These are phyloP conservation scores for Enteromius viviparus DNA, from an alignment of 2,797 vertebrate genomes.

Conservation along the genomic window DNA sequence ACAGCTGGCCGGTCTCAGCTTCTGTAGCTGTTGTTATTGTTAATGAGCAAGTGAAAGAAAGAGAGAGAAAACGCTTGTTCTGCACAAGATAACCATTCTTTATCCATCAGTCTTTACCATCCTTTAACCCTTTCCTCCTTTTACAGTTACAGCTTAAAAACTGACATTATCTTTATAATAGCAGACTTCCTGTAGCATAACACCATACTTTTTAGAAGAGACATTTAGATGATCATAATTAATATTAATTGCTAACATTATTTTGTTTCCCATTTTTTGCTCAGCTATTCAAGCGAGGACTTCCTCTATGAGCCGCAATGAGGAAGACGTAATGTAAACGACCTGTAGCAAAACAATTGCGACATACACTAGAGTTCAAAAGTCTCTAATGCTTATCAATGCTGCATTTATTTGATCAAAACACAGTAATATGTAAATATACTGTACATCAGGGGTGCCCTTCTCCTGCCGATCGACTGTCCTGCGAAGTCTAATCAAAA, in stretches of 20 bases:
- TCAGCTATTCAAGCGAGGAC: background rate
- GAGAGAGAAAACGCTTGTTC: conserved; percentile 6
- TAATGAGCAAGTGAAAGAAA: conserved; percentile 39
- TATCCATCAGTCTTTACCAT: conserved; percentile 62
- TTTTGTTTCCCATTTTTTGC: conserved; percentile 9
- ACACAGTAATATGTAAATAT: background rate
- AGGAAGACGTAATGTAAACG: background rate
- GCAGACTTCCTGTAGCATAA: background rate
- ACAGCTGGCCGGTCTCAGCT: conserved; percentile 44
- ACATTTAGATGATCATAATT: background rate
- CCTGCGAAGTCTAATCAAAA: no score
- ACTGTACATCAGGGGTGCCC: no score
- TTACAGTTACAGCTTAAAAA: background rate
- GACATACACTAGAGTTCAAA: background rate
- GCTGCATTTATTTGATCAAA: background rate
- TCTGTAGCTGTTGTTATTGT: conserved; percentile 47
- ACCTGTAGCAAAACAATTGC: background rate
- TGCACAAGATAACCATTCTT: conserved; percentile 55
- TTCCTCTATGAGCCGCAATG: conserved; percentile 11
- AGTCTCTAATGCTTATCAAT: background rate
- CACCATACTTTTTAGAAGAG: background rate
- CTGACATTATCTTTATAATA: conserved; percentile 1
- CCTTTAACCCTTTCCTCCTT: conserved; percentile 51
- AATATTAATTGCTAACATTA: background rate
- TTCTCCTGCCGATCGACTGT: no score